Conservation (phyloP, 2,113 vertebrate species). For the Plestiodon gilberti region DNA sequence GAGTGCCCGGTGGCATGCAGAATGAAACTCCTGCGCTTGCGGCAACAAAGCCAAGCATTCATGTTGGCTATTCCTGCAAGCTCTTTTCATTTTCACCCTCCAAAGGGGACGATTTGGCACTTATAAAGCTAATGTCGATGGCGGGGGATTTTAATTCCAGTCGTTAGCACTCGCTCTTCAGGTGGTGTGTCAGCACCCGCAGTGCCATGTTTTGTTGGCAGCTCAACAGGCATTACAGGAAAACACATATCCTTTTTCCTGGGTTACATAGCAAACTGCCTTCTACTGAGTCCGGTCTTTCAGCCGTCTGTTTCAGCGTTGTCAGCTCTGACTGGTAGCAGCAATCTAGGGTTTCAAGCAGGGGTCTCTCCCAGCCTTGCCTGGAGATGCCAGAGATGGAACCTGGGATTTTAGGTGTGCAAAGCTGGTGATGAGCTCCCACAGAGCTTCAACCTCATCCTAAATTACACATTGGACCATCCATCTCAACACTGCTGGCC, state of each 20-base stretch:
- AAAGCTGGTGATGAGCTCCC: too few species aligned
- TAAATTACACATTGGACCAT: too few species aligned
- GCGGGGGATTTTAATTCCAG: background rate
- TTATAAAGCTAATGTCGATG: background rate
- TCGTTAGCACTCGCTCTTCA: background rate
- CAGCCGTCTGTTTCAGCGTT: too few species aligned
- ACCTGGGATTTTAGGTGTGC: too few species aligned
- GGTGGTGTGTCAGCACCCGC: background rate
- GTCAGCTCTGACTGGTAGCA: too few species aligned
- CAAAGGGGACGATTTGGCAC: background rate
- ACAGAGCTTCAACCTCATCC: too few species aligned
- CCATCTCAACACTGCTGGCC: too few species aligned
- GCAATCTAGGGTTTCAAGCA: too few species aligned
- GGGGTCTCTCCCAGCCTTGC: too few species aligned
- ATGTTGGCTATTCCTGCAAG: background rate
- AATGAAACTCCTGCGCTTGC: background rate
- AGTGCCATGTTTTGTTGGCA: background rate
- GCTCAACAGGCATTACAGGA: background rate
- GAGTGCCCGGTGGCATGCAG: background rate
- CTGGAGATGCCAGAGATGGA: too few species aligned
- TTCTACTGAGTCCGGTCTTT: too few species aligned
- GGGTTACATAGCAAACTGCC: background rate
- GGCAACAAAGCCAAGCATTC: constrained; percentile 10
- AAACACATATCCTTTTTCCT: background rate
- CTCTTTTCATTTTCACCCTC: background rate